These are phyloP conservation scores for Monopis laevigella DNA, from an alignment of 2,888 invertebrate genomes.

Conservation along the genomic window DNA sequence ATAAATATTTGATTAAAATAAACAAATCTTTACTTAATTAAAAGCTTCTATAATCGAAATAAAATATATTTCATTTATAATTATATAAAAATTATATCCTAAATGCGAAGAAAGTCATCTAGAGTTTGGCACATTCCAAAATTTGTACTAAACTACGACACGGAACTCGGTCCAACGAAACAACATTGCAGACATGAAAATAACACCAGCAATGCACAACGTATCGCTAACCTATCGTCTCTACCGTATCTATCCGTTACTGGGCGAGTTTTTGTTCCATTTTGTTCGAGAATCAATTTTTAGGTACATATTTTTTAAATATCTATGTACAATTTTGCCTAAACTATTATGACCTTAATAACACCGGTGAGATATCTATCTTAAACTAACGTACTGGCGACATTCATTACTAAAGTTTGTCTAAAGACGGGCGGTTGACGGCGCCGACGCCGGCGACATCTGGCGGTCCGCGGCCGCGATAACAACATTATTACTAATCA, in stretches of 20 bases:
- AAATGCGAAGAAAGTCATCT: slow-evolving; percentile 54
- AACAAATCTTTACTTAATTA: slow-evolving; percentile 26
- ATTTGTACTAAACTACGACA: slow-evolving; percentile 45
- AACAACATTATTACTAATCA: slow-evolving; percentile 35
- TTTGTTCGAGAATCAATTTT: slow-evolving; percentile 25
- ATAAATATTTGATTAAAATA: slow-evolving; percentile 32
- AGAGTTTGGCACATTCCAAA: slow-evolving; percentile 60
- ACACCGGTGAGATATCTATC: too few relatives aligned
- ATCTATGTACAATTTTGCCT: slow-evolving; percentile 3
- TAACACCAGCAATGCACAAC: too few relatives aligned
- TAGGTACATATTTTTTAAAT: slow-evolving; percentile 4
- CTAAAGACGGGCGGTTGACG: too few relatives aligned
- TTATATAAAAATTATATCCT: slow-evolving; percentile 28
- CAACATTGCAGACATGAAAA: too few relatives aligned
- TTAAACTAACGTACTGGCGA: slow-evolving; percentile 5
- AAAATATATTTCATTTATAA: slow-evolving; percentile 1
- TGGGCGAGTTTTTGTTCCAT: slow-evolving; percentile 65
- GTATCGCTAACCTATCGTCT: too few relatives aligned
- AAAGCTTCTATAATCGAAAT: slow-evolving; percentile 2
- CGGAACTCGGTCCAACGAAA: not conserved
- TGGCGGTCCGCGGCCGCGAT: too few relatives aligned
- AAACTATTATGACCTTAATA: too few relatives aligned
- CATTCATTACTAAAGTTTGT: not conserved
- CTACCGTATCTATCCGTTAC: too few relatives aligned
- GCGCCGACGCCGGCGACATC: too few relatives aligned